Evolutionary conservation across 2,888 invertebrate genomes (phyloP), one percentile per base, ranked within the genome.

Genomic region (Fabriciana adippe): DNA sequence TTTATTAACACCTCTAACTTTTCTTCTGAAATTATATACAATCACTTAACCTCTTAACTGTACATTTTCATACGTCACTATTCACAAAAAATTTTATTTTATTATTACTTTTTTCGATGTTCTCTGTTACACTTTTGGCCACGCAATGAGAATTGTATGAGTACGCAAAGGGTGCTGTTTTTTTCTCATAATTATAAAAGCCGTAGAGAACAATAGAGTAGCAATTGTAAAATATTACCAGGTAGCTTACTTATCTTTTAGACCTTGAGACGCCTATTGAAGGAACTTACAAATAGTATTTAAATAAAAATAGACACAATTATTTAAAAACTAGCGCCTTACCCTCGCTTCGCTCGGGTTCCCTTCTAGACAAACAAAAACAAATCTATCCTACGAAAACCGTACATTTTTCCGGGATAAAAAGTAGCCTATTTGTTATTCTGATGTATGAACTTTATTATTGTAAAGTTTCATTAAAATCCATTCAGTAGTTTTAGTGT

Each of bases 201-300:
- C 48, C 59, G 35, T 41, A 41, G 47, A 59, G 26, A 59, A 59
- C 59, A 48, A 59, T n/a, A 59, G 48, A 59, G 31, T 48, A 26
- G 59, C 59, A 59, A 47, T 59, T 59, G 59, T 59, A 57, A 15
- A 47, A 26, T 16, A 57, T 59, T 48, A n/a, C 11, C 16, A 48
- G 59, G 26, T 59, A 47, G 26, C 26, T 26, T n/a, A 11, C 26
- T 47, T 59, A 59, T 47, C 59, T 59, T 48, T 21, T n/a, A 59
- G 26, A 59, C 59, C 11, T 16, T 47, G 13, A n/a, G 59, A 48
- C 59, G 48, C n/a, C 47, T 41, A 11, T 41, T 41, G 11, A 41
- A 41, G 11, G 8, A 11, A 8, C 35, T 41, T 41, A 41, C 11
- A 41, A 35, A 41, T 41, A 3, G 35, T 8, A 41, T 41, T 41